These are phyloP conservation scores for Podarcis raffonei DNA, from an alignment of 2,113 vertebrate genomes.

Conservation along the genomic window DNA sequence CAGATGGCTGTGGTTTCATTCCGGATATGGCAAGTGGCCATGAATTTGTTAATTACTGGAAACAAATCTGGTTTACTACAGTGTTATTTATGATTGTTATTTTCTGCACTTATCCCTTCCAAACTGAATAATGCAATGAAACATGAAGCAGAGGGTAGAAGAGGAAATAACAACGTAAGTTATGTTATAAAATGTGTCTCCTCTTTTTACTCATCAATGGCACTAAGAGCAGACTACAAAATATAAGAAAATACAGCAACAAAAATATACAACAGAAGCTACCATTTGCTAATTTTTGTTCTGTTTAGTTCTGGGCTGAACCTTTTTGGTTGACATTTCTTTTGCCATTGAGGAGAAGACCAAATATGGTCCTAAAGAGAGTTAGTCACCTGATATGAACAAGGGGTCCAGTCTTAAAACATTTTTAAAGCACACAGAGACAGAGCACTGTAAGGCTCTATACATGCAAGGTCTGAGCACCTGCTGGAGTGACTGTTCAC, in stretches of 20 bases:
- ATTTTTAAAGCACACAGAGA: not conserved
- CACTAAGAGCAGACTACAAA: not conserved
- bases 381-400: not conserved
- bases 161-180: not conserved
- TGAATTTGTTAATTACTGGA: constrained; percentile 34
- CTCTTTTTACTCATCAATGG: not conserved
- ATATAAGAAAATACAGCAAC: not conserved
- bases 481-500: no score
- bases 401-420: not conserved
- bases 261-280: not conserved
- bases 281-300: fast-evolving
- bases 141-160: not conserved
- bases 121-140: not conserved
- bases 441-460: no score
- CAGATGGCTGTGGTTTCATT: constrained; percentile 10
- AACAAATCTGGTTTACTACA: constrained; percentile 16
- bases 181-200: not conserved
- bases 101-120: constrained; percentile 25
- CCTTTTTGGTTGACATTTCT: not conserved
- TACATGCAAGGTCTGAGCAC: no score
- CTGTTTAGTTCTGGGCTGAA: not conserved
- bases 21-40: constrained; percentile 9
- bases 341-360: not conserved
- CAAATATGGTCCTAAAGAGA: not conserved
- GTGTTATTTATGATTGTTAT: constrained; percentile 22